A percentile compares a stretch with the other conserved stretches of the same genome.
phyloP scores from a whole-genome alignment of 1,140 invertebrate genomes.

The Agrypnia vestita region DNA sequence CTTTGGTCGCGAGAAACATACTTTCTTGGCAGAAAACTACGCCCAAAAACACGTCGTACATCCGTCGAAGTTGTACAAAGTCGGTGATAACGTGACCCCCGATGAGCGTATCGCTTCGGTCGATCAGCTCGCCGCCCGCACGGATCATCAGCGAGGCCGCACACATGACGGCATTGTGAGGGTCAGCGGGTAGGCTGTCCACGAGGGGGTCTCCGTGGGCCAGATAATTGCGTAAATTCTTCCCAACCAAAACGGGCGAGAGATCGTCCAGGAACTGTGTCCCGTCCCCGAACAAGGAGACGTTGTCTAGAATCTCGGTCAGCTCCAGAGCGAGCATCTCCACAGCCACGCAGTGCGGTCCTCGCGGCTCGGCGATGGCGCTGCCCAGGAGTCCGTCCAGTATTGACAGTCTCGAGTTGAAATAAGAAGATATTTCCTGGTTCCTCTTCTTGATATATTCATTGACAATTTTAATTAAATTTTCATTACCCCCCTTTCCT shows the following conservation, averaged over 20 bases:
- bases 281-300: background rate
- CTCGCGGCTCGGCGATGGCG: background rate
- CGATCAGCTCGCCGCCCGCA: background rate
- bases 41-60: background rate
- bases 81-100: background rate
- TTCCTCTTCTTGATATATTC: background rate
- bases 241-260: background rate
- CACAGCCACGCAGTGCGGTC: background rate
- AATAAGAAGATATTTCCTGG: background rate
- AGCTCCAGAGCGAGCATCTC: background rate
- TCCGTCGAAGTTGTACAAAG: background rate
- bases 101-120: background rate
- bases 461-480: slow-evolving; percentile 1
- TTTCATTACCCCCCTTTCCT: background rate
- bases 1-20: background rate
- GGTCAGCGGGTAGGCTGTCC: background rate
- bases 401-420: background rate
- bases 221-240: slow-evolving; percentile 6
- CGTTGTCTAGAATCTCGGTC: slow-evolving; percentile 1
- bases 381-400: background rate
- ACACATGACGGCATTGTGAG: background rate
- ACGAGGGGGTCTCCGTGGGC: slow-evolving; percentile 1
- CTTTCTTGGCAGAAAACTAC: background rate
- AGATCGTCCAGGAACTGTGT: background rate
- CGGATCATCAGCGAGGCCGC: background rate